These are phyloP conservation scores for Vimba vimba DNA, from an alignment of 2,113 vertebrate species.

Conservation along the genomic window DNA sequence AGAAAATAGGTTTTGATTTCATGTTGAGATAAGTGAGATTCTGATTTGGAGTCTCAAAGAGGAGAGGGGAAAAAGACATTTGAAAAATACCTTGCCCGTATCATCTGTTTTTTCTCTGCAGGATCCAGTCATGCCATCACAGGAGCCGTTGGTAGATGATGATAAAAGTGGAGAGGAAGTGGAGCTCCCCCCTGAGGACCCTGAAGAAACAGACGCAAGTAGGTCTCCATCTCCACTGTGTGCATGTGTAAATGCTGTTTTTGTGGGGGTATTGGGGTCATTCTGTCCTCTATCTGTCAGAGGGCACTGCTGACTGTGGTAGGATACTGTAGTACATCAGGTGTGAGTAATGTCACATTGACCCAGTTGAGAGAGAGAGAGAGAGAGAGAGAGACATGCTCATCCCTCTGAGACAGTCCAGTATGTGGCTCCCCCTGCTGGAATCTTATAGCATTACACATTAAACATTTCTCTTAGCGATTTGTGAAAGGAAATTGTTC, in stretches of 20 bases:
- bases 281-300: slow-evolving; percentile 34
- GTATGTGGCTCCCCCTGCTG: slow-evolving; percentile 67
- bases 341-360: slow-evolving; percentile 39
- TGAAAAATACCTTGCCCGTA: neutral
- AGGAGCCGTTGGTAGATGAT: slow-evolving; percentile 89
- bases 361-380: slow-evolving; percentile 54
- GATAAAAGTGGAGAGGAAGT: slow-evolving; percentile 79
- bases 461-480: neutral
- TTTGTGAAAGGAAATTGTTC: neutral
- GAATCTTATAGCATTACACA: neutral
- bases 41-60: neutral
- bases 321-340: slow-evolving; percentile 1
- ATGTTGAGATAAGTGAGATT: neutral
- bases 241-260: slow-evolving; percentile 33
- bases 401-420: neutral
- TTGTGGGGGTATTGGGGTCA: slow-evolving; percentile 14
- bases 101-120: slow-evolving; percentile 60
- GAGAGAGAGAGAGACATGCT: slow-evolving; percentile 21
- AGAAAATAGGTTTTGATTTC: neutral
- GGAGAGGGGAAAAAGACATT: neutral
- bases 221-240: slow-evolving; percentile 64
- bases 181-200: slow-evolving; percentile 86
- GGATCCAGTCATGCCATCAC: slow-evolving; percentile 99
- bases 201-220: slow-evolving; percentile 87
- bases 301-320: slow-evolving; percentile 13